phyloP scores from a whole-genome alignment of 2,888 invertebrate genomes.

The Diarsia rubi region DNA sequence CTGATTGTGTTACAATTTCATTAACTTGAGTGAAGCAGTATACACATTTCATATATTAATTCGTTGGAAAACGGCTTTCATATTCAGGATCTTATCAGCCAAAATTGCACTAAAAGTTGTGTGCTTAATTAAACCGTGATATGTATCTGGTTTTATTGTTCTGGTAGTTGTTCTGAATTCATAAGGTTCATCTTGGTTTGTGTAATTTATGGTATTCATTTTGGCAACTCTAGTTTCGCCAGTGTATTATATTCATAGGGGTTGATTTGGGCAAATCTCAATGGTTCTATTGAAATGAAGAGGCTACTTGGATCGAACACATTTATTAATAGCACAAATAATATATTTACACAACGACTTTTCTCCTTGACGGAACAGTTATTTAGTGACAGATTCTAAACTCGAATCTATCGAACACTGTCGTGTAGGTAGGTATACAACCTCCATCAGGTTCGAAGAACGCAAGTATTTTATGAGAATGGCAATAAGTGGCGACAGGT shows the following conservation, averaged over 20 bases:
- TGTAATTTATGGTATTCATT: constrained; percentile 18
- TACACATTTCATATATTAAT: constrained; percentile 51
- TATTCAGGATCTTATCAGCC: constrained; percentile 52
- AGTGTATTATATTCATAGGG: neutral
- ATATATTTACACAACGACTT: too few species aligned
- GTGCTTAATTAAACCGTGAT: constrained; percentile 53
- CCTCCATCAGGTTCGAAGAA: too few species aligned
- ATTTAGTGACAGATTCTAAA: too few species aligned
- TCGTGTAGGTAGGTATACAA: too few species aligned
- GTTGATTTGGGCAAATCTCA: neutral
- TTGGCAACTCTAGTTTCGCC: neutral
- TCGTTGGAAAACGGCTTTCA: constrained; percentile 56
- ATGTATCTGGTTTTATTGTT: constrained; percentile 43
- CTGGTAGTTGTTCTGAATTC: constrained; percentile 35
- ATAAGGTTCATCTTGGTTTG: constrained; percentile 32
- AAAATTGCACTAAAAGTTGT: constrained; percentile 53
- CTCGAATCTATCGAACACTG: too few species aligned
- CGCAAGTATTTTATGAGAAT: neutral
- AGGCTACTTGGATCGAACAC: too few species aligned
- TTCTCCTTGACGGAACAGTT: too few species aligned
- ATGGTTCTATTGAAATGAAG: too few species aligned
- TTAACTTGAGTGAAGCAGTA: constrained; percentile 59
- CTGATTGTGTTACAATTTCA: constrained; percentile 63
- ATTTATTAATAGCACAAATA: too few species aligned
- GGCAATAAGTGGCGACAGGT: constrained; percentile 35